A percentile compares a stretch with the other conserved stretches of the same genome.
Evolutionary conservation across 2,113 vertebrate species (phyloP).

Genomic region (Echinops telfairi): DNA sequence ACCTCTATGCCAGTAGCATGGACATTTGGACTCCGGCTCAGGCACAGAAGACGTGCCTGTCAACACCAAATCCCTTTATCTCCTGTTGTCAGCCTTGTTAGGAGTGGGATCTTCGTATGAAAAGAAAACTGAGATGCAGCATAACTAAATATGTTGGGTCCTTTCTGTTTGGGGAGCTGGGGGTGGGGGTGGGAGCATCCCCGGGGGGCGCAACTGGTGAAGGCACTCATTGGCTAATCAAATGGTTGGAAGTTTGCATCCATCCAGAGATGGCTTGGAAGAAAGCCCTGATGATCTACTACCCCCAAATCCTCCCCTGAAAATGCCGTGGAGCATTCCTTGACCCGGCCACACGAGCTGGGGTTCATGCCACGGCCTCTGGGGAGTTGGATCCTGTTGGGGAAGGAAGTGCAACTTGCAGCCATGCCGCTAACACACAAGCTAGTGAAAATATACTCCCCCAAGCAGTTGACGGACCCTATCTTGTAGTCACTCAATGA

Average conservation of each 20-base stretch:
- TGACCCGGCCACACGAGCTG: too few species aligned
- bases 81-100: not conserved
- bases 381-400: not conserved
- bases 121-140: not conserved
- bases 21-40: not conserved
- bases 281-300: not conserved
- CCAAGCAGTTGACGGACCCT: not conserved
- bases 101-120: not conserved
- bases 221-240: not conserved
- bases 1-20: too few species aligned
- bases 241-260: not conserved
- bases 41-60: not conserved
- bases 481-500: conserved; percentile 16
- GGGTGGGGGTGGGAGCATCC: not conserved
- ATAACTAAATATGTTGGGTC: not conserved
- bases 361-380: not conserved
- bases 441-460: not conserved
- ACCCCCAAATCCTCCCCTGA: not conserved
- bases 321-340: not conserved
- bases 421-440: not conserved
- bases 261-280: not conserved
- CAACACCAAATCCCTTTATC: not conserved
- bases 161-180: not conserved
- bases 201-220: too few species aligned
- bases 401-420: not conserved